These are phyloP conservation scores for Calliphora vicina DNA, from an alignment of 1,140 invertebrate species.

Conservation along the genomic window DNA sequence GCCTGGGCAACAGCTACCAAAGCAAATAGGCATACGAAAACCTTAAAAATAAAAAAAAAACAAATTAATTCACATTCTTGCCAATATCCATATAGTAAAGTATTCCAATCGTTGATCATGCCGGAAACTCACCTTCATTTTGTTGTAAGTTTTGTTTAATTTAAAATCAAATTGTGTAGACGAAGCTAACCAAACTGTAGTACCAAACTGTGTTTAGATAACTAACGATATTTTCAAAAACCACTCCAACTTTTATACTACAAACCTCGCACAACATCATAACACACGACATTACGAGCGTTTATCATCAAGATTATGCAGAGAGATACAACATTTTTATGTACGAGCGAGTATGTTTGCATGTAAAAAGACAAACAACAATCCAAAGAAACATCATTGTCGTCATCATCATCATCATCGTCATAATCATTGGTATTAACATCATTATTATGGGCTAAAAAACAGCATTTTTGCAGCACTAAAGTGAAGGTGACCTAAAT, in stretches of 20 bases:
- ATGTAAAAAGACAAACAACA: background rate
- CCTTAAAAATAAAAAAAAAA: constrained; percentile 17
- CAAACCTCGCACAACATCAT: background rate
- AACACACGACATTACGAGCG: background rate
- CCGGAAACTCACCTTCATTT: constrained; percentile 38
- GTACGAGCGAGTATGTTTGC: background rate
- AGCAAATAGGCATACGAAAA: constrained; percentile 40
- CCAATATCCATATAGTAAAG: background rate
- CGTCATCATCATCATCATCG: background rate
- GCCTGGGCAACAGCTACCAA: constrained; percentile 39
- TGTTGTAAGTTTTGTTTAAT: constrained; percentile 39
- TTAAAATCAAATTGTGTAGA: constrained; percentile 34
- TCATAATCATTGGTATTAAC: background rate
- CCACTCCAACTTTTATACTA: constrained; percentile 38
- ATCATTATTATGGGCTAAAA: constrained; percentile 12
- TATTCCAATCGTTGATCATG: background rate
- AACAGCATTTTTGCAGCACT: constrained; percentile 1
- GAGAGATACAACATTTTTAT: background rate
- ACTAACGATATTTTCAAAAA: constrained; percentile 34
- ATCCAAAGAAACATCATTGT: background rate
- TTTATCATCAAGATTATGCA: background rate
- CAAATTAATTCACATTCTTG: background rate
- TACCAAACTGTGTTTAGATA: constrained; percentile 33
- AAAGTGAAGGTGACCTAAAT: constrained; percentile 25
- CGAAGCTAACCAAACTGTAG: constrained; percentile 40